Evolutionary conservation across 2,888 invertebrate genomes (phyloP), one percentile per base, ranked within the genome.

Genomic region (Ormia ochracea): DNA sequence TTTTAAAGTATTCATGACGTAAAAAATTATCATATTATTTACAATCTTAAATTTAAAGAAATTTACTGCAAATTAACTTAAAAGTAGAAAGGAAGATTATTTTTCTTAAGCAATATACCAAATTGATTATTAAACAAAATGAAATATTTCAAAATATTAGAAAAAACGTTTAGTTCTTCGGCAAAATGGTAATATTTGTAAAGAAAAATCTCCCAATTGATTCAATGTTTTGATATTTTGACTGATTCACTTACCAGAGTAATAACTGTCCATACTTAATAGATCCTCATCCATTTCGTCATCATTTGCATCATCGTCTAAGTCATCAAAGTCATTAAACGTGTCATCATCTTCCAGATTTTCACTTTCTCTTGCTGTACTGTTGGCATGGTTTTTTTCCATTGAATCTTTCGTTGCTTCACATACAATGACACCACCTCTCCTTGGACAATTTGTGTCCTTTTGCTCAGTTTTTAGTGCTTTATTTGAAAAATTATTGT

Each of bases 261-360:
- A 89, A 83, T 87, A 89, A 82, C 89, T 89, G 85, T 89, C 89
- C 82, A 87, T 85, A 81, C 89, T 89, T 17, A 88, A 87, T 69
- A 89, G 84, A 63, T 89, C 89, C 38, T 87, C 85, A 66, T 88
- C 88, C 43, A 87, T 88, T 31, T 87, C 83, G 36, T 85, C 84
- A 48, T 84, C 85, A 33, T 84, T 85, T 45, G 84, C 83, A 36
- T 83, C 81, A 52, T 78, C 79, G 9, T 84, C 79, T 6, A 82
- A 81, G 36, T 79, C 63, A 4, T 82, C 82, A n/a, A 43, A 59
- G 4, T 81, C 82, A 19, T 83, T 83, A 10, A 73, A 81, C 0
- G 78, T 81, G 9, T 76, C 79, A 17, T 79, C 68, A n/a, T 75
- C 76, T 12, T 48, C 65, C 7, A 31, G 12, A 19, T 31, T 26